Evolutionary conservation across 2,797 vertebrate species (phyloP).

Genomic region (Borostomias antarcticus): DNA sequence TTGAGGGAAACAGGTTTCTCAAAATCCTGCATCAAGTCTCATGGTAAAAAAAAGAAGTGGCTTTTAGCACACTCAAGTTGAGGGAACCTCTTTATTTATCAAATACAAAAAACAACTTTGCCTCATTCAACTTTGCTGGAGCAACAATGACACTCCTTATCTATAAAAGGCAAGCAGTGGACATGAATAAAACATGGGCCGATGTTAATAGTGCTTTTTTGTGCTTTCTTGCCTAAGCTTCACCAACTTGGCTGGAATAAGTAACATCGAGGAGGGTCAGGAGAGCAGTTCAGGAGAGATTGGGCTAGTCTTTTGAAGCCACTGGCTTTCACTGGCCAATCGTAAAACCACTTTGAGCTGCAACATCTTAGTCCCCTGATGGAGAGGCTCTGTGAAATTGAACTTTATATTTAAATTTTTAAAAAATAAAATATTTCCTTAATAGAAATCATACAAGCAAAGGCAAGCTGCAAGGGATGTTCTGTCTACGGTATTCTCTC

Average conservation of each 20-base stretch:
- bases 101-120: constrained; percentile 22
- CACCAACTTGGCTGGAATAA: constrained; percentile 67
- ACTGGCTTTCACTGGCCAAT: constrained; percentile 44
- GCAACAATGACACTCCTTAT: constrained; percentile 68
- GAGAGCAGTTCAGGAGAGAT: constrained; percentile 54
- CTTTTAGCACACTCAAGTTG: constrained; percentile 60
- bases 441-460: constrained; percentile 36
- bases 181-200: constrained; percentile 76
- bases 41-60: constrained; percentile 22
- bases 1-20: too few relatives aligned
- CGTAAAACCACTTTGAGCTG: constrained; percentile 53
- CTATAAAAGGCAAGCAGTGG: constrained; percentile 55
- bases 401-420: constrained; percentile 27
- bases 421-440: constrained; percentile 55
- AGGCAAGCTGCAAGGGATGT: constrained; percentile 31
- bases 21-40: constrained; percentile 9
- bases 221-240: constrained; percentile 52
- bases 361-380: constrained; percentile 34
- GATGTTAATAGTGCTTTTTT: constrained; percentile 45
- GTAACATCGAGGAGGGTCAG: constrained; percentile 69
- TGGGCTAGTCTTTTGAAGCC: constrained; percentile 62
- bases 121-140: constrained; percentile 6
- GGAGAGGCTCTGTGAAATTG: constrained; percentile 28
- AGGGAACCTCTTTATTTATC: constrained; percentile 48
- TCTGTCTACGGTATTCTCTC: too few relatives aligned